Evolutionary conservation across 2,888 invertebrate genomes (phyloP).

Genomic region (Drosophila macrospina): DNA sequence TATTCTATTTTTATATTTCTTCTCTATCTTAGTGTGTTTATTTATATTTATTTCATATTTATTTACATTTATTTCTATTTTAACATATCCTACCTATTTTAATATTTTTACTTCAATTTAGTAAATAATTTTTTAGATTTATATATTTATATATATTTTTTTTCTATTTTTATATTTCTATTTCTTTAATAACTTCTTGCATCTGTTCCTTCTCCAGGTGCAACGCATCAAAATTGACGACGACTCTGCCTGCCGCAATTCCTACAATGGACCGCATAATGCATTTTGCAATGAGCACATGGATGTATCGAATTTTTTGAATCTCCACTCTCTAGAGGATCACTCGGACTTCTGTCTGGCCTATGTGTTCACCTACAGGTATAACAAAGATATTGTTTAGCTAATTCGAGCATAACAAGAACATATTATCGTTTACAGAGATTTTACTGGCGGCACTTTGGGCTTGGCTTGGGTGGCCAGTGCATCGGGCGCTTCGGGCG

Average conservation of each 20-base stretch:
- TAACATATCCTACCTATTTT: too few species aligned
- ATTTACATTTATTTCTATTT: too few species aligned
- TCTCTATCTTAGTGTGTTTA: too few species aligned
- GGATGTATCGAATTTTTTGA: constrained; percentile 99
- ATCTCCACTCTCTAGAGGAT: constrained; percentile 98
- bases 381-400: constrained; percentile 51
- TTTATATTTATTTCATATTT: too few species aligned
- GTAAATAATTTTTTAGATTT: too few species aligned
- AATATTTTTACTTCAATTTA: too few species aligned
- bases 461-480: constrained; percentile 99
- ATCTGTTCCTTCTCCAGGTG: constrained; percentile 61
- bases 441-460: constrained; percentile 98
- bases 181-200: neutral
- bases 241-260: constrained; percentile 90
- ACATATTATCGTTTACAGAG: constrained; percentile 86
- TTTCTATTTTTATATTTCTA: too few species aligned
- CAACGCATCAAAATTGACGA: constrained; percentile 93
- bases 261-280: constrained; percentile 90
- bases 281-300: constrained; percentile 98
- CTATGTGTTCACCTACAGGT: constrained; percentile 97
- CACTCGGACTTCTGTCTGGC: constrained; percentile 99
- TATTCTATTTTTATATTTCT: too few species aligned
- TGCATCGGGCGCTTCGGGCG: constrained; percentile 98
- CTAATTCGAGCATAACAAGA: neutral
- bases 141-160: neutral